A percentile compares a stretch with the other conserved stretches of the same genome.
Conservation (phyloP, 2,888 invertebrate species). For the Thereva unica region DNA sequence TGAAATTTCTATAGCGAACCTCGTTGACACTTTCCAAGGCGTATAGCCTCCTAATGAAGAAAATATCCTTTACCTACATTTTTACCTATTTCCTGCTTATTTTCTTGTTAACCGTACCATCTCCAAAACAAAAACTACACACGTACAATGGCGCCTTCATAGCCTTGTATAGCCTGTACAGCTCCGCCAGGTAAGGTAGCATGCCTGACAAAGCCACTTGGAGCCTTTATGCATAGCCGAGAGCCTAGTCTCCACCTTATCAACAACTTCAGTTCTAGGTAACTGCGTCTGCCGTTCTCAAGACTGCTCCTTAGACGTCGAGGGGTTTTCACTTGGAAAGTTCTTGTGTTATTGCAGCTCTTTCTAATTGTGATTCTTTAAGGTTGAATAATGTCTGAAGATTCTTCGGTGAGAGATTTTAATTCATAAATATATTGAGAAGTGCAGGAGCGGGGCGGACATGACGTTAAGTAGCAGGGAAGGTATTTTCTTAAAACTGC, state of each 20-base stretch:
- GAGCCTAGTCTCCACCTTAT: no score
- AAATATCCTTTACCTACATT: background rate
- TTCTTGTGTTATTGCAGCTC: constrained; percentile 12
- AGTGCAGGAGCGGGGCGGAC: constrained; percentile 8
- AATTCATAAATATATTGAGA: constrained; percentile 27
- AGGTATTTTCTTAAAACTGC: background rate
- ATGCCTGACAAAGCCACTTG: no score
- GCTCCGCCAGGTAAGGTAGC: no score
- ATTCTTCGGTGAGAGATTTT: constrained; percentile 10
- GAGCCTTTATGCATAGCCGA: no score
- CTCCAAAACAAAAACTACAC: constrained; percentile 1
- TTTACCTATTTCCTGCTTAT: constrained; percentile 27
- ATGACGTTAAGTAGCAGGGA: constrained; percentile 7
- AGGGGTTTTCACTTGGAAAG: background rate
- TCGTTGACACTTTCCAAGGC: constrained; percentile 6
- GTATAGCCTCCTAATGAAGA: background rate
- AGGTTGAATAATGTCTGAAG: constrained; percentile 23
- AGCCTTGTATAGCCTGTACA: background rate
- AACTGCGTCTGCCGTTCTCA: no score
- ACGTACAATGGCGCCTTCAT: constrained; percentile 10
- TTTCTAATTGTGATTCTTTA: constrained; percentile 24
- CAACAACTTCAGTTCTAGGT: no score
- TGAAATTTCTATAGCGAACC: no score
- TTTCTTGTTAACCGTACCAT: constrained; percentile 10
- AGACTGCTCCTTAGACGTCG: no score